Base-by-base conservation (phyloP, 2,888 invertebrate genomes). In the Eupithecia inturbata region DNA sequence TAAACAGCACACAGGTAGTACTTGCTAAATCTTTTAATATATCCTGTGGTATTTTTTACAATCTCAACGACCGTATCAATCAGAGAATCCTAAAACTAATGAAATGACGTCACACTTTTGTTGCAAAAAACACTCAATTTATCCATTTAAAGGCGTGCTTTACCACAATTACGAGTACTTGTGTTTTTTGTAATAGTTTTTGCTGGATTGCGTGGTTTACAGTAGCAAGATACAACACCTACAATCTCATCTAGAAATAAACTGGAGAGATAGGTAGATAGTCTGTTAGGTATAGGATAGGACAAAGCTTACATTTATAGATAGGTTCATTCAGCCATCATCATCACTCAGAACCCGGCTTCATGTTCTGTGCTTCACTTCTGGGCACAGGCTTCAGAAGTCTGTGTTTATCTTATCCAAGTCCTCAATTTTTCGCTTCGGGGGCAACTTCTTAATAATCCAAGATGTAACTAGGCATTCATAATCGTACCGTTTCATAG, bases 81-180 rank as follows among this genome's bases (percentile, higher is more conserved):
- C 74, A 41, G 67, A 53, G 64, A 41, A 64, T 72, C 67, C 72
- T 41, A 45, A 62, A 67, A 45, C n/a, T 19, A 72, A 75, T 70
- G 67, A 57, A 26, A 57, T 72, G 67, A 72, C 72, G 70, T 75
- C 69, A 75, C 14, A 28, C 53, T 36, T 62, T 33, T 39, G 63
- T 31, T 26, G 22, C n/a, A 62, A 75, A 72, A 72, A 72, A 7
- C 31, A 64, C 39, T 39, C 70, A 70, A 72, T 72, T 70, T 72
- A 64, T 41, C 75, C 74, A 75, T 53, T 72, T 72, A 16, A 62
- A 69, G 49, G 68, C 68, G n/a, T 66, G 66, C 39, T 60, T 71
- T n/a, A 67, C 41, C 62, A 63, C 49, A 72, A 53, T 69, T 49
- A n/a, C n/a, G n/a, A n/a, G n/a, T n/a, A 49, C 28, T 31, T 60